Evolutionary conservation across 2,113 vertebrate species (phyloP), one percentile per base, ranked within the genome.

Genomic region (Campylorhamphus procurvoides): DNA sequence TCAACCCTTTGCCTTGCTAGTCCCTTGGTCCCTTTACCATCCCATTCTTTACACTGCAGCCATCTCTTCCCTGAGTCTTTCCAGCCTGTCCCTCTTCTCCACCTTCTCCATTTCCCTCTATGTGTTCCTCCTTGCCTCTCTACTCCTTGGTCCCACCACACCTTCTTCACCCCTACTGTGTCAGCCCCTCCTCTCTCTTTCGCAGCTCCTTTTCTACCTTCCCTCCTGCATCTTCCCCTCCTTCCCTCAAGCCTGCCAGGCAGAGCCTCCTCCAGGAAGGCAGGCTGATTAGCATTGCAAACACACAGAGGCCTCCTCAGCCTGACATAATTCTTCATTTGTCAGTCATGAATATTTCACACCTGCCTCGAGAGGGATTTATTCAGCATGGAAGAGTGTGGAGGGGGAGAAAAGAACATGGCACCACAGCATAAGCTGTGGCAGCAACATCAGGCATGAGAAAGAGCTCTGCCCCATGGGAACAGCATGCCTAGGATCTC

Each of bases 291-390:
- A 86, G 87, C 88, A 91, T 94, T 94, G 93, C 89, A 97, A 97
- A 95, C 95, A 76, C 82, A 93, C 73, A 90, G 49, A 72, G 68
- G 76, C 60, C 31, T 39, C 87, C 93, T 90, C 85, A 94, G 95
- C 91, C 91, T 8, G 4, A 95, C 87, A 71, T 79, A 96, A 96
- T 91, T 87, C 91, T 80, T 90, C 95, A 95, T 92, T 94, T 95
- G 92, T 96, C 93, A 95, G 94, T 94, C 68, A 85, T 91, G 94
- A 97, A 87, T 96, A 92, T 95, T 96, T 96, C 86, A 92, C 90
- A 84, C 87, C 92, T 77, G 64, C 75, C 81, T 91, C 59, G 4
- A 84, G 91, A 96, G 96, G 84, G 96, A 95, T 89, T 97, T 89
- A 84, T 93, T 95, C 84, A 72, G 83, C 62, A 68, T 56, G 22